These are phyloP conservation scores for Polymixis flavicincta DNA, from an alignment of 2,888 invertebrate species.

Conservation along the genomic window DNA sequence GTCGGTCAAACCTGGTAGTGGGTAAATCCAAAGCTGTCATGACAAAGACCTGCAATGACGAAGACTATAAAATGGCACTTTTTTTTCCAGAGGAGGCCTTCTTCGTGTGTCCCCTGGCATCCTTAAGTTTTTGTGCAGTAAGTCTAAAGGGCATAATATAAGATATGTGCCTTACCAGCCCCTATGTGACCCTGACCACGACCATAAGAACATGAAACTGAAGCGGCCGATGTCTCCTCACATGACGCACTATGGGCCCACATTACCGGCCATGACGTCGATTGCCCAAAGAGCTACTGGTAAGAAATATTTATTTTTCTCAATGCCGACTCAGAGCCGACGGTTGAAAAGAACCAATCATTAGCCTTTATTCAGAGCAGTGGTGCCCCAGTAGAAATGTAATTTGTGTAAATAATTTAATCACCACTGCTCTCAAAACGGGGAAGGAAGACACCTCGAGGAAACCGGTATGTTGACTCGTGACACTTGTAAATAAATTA, in stretches of 20 bases:
- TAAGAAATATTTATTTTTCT: constrained; percentile 61
- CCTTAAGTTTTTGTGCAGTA: background rate
- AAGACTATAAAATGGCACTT: background rate
- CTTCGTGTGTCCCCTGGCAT: constrained; percentile 36
- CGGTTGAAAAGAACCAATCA: background rate
- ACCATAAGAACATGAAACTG: constrained; percentile 93
- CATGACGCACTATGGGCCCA: constrained; percentile 94
- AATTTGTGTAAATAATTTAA: background rate
- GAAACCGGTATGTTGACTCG: background rate
- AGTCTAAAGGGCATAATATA: constrained; percentile 63
- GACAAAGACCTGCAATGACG: no score
- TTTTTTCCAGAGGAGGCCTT: constrained; percentile 37
- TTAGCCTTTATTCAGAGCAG: background rate
- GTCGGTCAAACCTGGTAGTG: background rate
- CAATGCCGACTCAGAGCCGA: background rate
- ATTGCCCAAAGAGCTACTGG: constrained; percentile 95
- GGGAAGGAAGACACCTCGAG: background rate
- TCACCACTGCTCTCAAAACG: background rate
- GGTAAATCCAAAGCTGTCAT: background rate
- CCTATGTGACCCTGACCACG: constrained; percentile 86
- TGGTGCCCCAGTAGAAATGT: background rate
- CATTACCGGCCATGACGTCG: constrained; percentile 95
- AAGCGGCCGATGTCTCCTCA: constrained; percentile 96
- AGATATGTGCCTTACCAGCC: constrained; percentile 73
- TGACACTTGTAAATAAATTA: no score